A percentile compares a stretch with the other conserved stretches of the same genome.
Conservation (phyloP, 1,140 invertebrate genomes). For the Microplitis mediator region DNA sequence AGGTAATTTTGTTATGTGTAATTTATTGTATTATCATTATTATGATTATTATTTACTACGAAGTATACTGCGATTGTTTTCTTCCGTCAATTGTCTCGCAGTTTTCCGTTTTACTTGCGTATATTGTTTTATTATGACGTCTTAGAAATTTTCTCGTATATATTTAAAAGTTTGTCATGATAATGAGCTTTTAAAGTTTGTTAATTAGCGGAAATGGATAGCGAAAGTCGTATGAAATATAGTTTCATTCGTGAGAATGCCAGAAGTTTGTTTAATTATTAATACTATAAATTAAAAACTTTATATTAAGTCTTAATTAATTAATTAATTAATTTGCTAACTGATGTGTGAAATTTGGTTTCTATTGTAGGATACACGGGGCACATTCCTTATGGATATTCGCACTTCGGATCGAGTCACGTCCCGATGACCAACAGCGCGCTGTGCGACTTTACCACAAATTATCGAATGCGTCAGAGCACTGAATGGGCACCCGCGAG, state of each 20-base stretch:
- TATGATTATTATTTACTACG: too few species aligned
- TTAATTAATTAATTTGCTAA: neutral
- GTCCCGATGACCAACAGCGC: conserved; percentile 68
- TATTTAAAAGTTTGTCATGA: neutral
- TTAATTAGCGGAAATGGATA: conserved; percentile 26
- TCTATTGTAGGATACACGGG: conserved; percentile 66
- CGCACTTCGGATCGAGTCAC: conserved; percentile 68
- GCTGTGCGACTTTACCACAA: conserved; percentile 72
- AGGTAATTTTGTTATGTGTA: conserved; percentile 29
- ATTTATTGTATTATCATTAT: too few species aligned
- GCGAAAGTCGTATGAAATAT: conserved; percentile 36
- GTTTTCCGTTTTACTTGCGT: neutral
- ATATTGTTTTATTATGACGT: neutral
- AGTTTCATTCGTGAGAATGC: conserved; percentile 35
- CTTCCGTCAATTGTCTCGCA: conserved; percentile 5
- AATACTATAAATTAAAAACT: neutral
- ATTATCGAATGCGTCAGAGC: conserved; percentile 69
- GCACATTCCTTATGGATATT: conserved; percentile 71
- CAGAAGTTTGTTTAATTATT: conserved; percentile 32
- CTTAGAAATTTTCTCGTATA: neutral
- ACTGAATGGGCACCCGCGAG: conserved; percentile 73
- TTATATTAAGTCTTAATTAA: neutral
- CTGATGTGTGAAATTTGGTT: neutral
- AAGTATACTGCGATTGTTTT: neutral
- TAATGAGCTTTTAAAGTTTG: neutral